Conservation (phyloP, 2,888 invertebrate genomes). For the Clunio marinus region DNA sequence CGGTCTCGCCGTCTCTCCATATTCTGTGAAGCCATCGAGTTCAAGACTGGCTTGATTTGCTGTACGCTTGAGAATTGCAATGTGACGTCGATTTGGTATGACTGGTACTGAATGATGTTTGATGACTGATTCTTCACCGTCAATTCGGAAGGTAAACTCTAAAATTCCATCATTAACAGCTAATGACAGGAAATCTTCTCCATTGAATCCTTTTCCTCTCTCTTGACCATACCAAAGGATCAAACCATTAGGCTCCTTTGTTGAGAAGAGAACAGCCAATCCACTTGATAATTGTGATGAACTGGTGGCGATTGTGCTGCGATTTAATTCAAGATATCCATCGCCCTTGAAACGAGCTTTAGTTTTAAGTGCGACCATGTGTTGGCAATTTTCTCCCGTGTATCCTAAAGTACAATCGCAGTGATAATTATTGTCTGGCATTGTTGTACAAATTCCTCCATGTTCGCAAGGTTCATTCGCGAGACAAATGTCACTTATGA, state of each 20-base stretch:
- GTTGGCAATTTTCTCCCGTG: conserved; percentile 73
- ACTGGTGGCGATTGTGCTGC: conserved; percentile 61
- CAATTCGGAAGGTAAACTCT: conserved; percentile 78
- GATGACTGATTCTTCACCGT: conserved; percentile 71
- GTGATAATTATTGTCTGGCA: conserved; percentile 56
- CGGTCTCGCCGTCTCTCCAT: conserved; percentile 66
- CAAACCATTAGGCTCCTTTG: conserved; percentile 70
- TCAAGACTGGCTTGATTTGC: conserved; percentile 63
- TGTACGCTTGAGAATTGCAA: conserved; percentile 64
- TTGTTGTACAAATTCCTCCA: conserved; percentile 67
- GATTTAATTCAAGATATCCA: conserved; percentile 49
- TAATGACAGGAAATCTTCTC: conserved; percentile 70
- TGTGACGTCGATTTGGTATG: conserved; percentile 76
- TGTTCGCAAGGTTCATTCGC: conserved; percentile 70
- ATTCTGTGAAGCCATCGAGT: conserved; percentile 62
- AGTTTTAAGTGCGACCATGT: conserved; percentile 49
- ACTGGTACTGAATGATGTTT: conserved; percentile 62
- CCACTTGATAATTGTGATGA: conserved; percentile 59
- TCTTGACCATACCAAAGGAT: conserved; percentile 68
- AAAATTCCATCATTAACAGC: conserved; percentile 70
- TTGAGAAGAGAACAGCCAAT: conserved; percentile 71
- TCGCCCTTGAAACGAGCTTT: conserved; percentile 50
- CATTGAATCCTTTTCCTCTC: conserved; percentile 57
- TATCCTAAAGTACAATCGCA: conserved; percentile 80
- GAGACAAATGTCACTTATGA: conserved; percentile 60